Conservation (phyloP, 2,797 vertebrate species). For the Sebastes hubbsi region DNA sequence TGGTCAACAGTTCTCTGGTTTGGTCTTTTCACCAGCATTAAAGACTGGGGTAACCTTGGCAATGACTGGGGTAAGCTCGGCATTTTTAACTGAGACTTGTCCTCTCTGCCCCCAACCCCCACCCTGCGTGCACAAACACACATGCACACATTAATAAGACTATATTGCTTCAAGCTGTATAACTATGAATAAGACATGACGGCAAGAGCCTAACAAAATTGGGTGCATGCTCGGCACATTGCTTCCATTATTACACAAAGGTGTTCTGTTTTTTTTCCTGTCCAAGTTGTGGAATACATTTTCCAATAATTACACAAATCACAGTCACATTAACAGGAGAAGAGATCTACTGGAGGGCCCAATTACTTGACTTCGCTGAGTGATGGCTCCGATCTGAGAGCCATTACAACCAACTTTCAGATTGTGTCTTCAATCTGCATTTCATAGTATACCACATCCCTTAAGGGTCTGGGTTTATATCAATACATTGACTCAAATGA, state of each 20-base stretch:
- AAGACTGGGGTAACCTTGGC: too few species aligned
- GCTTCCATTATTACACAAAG: background rate
- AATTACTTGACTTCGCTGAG: constrained; percentile 31
- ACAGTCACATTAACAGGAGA: background rate
- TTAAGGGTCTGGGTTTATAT: background rate
- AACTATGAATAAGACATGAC: background rate
- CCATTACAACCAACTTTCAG: constrained; percentile 23
- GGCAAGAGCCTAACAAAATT: background rate
- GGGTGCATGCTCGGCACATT: background rate
- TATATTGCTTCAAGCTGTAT: background rate
- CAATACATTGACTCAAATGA: constrained; percentile 33
- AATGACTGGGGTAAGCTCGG: too few species aligned
- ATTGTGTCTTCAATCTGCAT: constrained; percentile 7
- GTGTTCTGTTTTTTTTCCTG: background rate
- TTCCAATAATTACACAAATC: background rate
- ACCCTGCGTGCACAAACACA: too few species aligned
- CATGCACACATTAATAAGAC: background rate
- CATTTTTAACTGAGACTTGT: background rate
- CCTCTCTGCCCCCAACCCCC: background rate
- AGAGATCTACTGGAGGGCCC: background rate
- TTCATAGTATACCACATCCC: background rate
- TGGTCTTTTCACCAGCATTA: too few species aligned
- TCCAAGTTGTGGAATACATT: background rate
- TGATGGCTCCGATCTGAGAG: background rate
- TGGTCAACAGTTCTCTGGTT: too few species aligned